Percentiles rank a stretch among this genome's conserved stretches.
These are phyloP conservation scores for Hiodon alosoides DNA, from an alignment of 2,113 vertebrate species.

Conservation along the genomic window DNA sequence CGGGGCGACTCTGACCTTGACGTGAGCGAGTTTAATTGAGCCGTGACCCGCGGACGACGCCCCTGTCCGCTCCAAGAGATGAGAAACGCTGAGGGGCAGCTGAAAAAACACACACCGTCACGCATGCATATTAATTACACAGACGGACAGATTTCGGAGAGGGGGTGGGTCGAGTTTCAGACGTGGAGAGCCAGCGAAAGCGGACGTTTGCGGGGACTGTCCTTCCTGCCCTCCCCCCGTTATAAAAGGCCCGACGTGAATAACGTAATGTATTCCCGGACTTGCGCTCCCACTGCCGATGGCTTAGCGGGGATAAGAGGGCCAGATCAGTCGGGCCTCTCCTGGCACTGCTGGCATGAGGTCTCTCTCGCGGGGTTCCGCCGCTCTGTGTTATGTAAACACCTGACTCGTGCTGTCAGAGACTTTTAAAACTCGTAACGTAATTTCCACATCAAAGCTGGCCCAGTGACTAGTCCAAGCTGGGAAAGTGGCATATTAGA, in stretches of 20 bases:
- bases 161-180: background rate
- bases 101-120: background rate
- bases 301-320: constrained; percentile 69
- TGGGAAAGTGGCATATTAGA: constrained; percentile 60
- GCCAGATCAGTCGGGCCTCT: constrained; percentile 73
- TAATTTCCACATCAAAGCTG: constrained; percentile 80
- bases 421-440: constrained; percentile 56
- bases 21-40: constrained; percentile 8
- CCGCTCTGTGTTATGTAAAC: constrained; percentile 67
- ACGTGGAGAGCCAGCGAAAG: no score
- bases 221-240: background rate
- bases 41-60: background rate
- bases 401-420: constrained; percentile 66
- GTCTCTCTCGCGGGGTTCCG: constrained; percentile 48
- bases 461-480: constrained; percentile 48
- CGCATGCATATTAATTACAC: background rate
- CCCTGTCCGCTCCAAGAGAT: background rate
- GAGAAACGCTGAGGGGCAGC: background rate
- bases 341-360: constrained; percentile 64
- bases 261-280: constrained; percentile 51
- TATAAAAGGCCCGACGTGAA: constrained; percentile 34
- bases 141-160: background rate
- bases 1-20: constrained; percentile 14
- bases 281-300: constrained; percentile 56
- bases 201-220: constrained; percentile 12